These are phyloP conservation scores for Centropus bengalensis DNA, from an alignment of 2,113 vertebrate genomes.

Conservation along the genomic window DNA sequence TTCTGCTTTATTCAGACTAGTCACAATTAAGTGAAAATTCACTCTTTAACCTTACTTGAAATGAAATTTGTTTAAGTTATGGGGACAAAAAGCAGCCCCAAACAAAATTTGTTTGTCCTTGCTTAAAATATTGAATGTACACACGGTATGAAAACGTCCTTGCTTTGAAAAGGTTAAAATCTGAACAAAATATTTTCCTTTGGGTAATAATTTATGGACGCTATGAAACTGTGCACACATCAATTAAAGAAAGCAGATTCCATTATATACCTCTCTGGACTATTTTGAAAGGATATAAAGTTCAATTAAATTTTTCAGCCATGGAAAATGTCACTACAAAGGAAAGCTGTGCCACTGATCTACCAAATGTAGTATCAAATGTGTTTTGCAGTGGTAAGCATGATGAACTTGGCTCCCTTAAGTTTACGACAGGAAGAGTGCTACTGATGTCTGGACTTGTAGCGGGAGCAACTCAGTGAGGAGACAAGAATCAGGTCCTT, in stretches of 20 bases:
- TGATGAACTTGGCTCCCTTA: neutral
- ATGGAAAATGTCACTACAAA: neutral
- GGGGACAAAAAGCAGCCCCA: neutral
- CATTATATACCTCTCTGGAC: neutral
- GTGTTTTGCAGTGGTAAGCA: neutral
- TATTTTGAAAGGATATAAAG: neutral
- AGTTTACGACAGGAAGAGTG: neutral
- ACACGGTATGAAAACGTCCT: neutral
- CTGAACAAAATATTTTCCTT: neutral
- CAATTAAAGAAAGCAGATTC: neutral
- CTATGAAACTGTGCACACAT: neutral
- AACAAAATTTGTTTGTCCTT: neutral
- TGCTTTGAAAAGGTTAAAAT: neutral
- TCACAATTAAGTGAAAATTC: neutral
- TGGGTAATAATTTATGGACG: neutral
- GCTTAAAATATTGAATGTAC: neutral
- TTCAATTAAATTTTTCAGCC: neutral
- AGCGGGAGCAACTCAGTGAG: neutral
- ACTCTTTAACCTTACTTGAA: neutral
- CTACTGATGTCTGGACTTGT: neutral
- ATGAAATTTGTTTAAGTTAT: constrained; percentile 5
- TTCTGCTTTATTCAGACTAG: neutral
- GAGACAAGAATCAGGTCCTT: neutral
- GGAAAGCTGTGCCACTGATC: neutral
- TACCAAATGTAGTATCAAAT: neutral